phyloP scores from a whole-genome alignment of 1,140 invertebrate species.

The Drosophila lacertosa region DNA sequence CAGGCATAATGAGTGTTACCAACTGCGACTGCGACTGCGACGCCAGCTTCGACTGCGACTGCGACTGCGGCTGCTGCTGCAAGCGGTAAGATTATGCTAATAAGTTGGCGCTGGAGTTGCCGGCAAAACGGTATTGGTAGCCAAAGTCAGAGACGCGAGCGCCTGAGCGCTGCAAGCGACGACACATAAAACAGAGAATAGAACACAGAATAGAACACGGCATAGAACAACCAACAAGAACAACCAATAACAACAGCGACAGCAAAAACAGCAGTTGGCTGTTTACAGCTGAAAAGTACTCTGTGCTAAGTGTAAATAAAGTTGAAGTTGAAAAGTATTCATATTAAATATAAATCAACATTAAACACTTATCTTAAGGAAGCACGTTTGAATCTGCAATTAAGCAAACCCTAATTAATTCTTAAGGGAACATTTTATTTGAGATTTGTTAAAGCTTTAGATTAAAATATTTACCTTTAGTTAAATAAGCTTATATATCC shows the following conservation, averaged over 20 bases:
- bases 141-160: slow-evolving; percentile 50
- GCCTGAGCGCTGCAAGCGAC: slow-evolving; percentile 54
- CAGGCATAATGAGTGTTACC: slow-evolving; percentile 61
- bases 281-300: slow-evolving; percentile 41
- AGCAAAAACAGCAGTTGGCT: slow-evolving; percentile 42
- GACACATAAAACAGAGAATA: slow-evolving; percentile 63
- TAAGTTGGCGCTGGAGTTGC: slow-evolving; percentile 64
- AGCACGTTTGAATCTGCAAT: too few relatives aligned
- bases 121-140: slow-evolving; percentile 67
- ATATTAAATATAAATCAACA: too few relatives aligned
- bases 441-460: too few relatives aligned
- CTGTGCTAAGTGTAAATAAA: too few relatives aligned
- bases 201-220: slow-evolving; percentile 47
- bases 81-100: slow-evolving; percentile 75
- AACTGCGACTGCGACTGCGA: slow-evolving; percentile 21
- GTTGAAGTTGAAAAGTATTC: too few relatives aligned
- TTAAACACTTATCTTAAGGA: too few relatives aligned
- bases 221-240: slow-evolving; percentile 15
- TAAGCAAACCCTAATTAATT: too few relatives aligned
- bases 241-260: slow-evolving; percentile 21
- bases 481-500: too few relatives aligned
- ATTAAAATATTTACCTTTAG: too few relatives aligned
- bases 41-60: neutral
- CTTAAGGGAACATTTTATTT: too few relatives aligned
- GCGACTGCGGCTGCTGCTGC: slow-evolving; percentile 20